phyloP scores from a whole-genome alignment of 2,797 vertebrate genomes.

The Loris lydekkerianus region DNA sequence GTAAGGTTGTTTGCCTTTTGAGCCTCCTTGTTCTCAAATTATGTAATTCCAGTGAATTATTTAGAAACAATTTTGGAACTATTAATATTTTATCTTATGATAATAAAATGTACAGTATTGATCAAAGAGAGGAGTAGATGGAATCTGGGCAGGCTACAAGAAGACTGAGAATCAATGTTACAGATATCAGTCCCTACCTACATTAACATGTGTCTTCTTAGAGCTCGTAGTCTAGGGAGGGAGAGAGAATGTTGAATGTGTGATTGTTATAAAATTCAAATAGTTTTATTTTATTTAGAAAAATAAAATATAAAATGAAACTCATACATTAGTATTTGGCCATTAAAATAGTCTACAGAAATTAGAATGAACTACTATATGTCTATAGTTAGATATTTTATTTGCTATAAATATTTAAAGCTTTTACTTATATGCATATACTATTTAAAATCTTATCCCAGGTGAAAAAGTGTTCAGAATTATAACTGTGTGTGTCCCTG shows the following conservation, averaged over 20 bases:
- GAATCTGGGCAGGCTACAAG: not conserved
- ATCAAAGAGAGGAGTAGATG: not conserved
- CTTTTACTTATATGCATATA: not conserved
- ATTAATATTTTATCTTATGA: not conserved
- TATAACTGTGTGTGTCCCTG: not conserved
- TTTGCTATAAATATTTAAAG: not conserved
- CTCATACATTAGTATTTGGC: not conserved
- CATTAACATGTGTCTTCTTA: not conserved
- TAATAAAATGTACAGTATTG: not conserved
- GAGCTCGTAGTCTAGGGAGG: not conserved
- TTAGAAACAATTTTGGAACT: not conserved
- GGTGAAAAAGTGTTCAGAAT: not conserved
- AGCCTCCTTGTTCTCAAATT: not conserved
- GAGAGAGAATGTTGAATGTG: not conserved
- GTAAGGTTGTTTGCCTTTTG: constrained; percentile 72
- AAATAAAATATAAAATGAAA: not conserved
- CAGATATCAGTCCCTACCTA: rapidly evolving
- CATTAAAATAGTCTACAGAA: not conserved
- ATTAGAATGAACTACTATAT: not conserved
- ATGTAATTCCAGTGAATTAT: rapidly evolving
- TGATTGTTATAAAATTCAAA: not conserved
- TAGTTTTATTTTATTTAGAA: not conserved
- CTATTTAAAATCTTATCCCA: not conserved
- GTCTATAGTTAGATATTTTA: not conserved
- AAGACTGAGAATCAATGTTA: not conserved